Percentiles rank a stretch among this genome's conserved stretches.
phyloP scores from a whole-genome alignment of 2,797 vertebrate genomes.

The Molossus alvarezi region DNA sequence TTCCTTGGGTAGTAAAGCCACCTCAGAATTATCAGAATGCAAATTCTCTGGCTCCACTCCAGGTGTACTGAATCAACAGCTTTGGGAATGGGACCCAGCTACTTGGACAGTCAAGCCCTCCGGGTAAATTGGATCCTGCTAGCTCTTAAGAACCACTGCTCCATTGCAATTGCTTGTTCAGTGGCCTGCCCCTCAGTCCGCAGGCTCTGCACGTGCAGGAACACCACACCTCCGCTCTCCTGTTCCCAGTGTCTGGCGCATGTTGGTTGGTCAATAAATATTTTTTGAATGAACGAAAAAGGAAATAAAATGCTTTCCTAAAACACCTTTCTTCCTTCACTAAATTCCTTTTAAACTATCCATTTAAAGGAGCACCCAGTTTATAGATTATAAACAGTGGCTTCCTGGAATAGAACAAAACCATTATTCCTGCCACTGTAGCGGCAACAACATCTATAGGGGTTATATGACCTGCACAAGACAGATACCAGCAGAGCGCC shows the following conservation, averaged over 20 bases:
- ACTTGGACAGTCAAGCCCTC: neutral
- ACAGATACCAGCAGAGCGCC: neutral
- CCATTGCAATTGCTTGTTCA: too few relatives aligned
- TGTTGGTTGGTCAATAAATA: neutral
- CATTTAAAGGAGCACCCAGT: neutral
- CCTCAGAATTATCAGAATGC: neutral
- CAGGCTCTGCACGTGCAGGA: neutral
- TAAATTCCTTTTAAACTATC: neutral
- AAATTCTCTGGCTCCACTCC: neutral
- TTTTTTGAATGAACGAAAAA: neutral
- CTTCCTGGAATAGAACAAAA: neutral
- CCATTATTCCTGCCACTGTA: neutral
- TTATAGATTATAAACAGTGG: neutral
- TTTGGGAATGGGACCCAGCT: rapidly evolving
- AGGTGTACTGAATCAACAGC: neutral
- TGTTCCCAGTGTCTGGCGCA: neutral
- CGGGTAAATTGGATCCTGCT: too few relatives aligned
- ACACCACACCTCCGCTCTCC: neutral
- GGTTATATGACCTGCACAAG: neutral
- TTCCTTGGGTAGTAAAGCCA: neutral
- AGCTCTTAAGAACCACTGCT: neutral
- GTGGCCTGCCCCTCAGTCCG: neutral
- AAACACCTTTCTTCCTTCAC: neutral
- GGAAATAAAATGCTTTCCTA: neutral
- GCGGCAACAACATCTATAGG: neutral